Percentiles rank a stretch among this genome's conserved stretches.
Evolutionary conservation across 2,113 vertebrate genomes (phyloP).

Genomic region (Kobus ellipsiprymnus): DNA sequence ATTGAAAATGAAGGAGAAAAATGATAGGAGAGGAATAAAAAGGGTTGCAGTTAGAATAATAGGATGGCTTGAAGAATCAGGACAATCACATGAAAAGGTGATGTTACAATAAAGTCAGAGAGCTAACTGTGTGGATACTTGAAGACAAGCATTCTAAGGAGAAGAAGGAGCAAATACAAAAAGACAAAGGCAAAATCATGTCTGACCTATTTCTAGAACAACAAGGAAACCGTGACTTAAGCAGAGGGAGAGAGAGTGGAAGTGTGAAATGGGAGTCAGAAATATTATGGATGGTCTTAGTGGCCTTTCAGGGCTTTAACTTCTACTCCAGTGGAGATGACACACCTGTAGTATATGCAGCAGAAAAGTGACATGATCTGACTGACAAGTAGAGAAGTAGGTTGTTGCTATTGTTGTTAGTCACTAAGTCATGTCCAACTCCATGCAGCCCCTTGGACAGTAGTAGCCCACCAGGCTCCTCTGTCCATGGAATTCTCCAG

Average conservation of each 20-base stretch:
- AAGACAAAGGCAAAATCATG: neutral
- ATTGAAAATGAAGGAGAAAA: neutral
- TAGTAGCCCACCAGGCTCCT: neutral
- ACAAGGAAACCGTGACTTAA: neutral
- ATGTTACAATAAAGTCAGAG: neutral
- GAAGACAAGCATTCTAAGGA: neutral
- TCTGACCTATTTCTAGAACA: neutral
- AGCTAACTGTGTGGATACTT: neutral
- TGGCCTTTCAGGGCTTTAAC: neutral
- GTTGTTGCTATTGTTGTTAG: neutral
- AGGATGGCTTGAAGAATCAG: neutral
- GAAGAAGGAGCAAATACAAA: neutral
- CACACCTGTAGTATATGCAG: neutral
- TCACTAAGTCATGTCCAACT: neutral
- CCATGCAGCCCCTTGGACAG: neutral
- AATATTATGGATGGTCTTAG: neutral
- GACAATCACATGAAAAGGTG: neutral
- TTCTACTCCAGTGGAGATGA: neutral
- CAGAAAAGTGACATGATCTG: neutral
- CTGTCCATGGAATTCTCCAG: neutral
- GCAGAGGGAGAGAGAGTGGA: neutral
- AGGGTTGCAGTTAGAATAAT: neutral
- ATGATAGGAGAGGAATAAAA: neutral
- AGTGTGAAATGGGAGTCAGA: neutral
- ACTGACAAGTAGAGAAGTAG: neutral